Evolutionary conservation across 2,888 invertebrate genomes (phyloP).

Genomic region (Drosophila maculinotata): DNA sequence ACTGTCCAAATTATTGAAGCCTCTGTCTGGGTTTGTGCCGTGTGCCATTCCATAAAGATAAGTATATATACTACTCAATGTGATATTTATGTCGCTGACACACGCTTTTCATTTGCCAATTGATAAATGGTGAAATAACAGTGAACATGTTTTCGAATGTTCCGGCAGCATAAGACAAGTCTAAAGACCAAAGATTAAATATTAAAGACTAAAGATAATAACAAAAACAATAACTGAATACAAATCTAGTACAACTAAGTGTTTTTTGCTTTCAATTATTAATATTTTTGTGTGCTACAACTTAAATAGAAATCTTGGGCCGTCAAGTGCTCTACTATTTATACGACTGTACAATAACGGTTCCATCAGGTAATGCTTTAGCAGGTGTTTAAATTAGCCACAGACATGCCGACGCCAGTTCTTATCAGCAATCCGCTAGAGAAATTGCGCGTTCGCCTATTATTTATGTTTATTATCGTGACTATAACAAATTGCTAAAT

Average conservation of each 20-base stretch:
- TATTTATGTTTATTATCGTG: constrained; percentile 31
- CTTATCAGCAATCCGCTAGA: constrained; percentile 34
- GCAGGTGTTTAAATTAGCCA: constrained; percentile 23
- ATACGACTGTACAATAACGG: background rate
- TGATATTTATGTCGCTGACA: constrained; percentile 16
- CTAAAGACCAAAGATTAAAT: too few species aligned
- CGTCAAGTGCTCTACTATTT: constrained; percentile 17
- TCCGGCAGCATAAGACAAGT: constrained; percentile 28
- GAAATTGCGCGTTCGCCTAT: constrained; percentile 4
- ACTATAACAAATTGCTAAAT: constrained; percentile 32
- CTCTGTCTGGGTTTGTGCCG: constrained; percentile 37
- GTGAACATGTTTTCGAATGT: constrained; percentile 37
- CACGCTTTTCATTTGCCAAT: background rate
- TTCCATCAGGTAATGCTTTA: constrained; percentile 22
- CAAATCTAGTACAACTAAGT: constrained; percentile 5
- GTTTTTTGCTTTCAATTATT: constrained; percentile 5
- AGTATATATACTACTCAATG: background rate
- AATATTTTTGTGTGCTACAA: background rate
- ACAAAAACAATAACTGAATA: constrained; percentile 3
- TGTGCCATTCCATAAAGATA: constrained; percentile 48
- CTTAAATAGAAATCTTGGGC: background rate
- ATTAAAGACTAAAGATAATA: background rate
- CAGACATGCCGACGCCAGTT: constrained; percentile 44
- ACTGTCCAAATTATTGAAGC: constrained; percentile 11
- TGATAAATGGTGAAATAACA: constrained; percentile 32